phyloP scores from a whole-genome alignment of 2,888 invertebrate species.

The Cecidostiba fungosa region DNA sequence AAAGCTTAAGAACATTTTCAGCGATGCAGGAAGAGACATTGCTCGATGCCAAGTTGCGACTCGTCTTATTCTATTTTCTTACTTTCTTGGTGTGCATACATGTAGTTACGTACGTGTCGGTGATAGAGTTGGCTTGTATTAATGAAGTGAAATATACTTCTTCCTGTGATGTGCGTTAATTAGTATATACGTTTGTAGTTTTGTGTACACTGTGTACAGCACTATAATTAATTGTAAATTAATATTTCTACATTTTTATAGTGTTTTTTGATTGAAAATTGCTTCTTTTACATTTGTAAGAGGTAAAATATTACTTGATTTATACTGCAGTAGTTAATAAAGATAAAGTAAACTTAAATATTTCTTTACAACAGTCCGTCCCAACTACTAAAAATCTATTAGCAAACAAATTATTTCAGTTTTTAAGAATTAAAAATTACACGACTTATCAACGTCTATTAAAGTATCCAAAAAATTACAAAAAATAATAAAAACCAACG shows the following conservation, averaged over 20 bases:
- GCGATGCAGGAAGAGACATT: constrained; percentile 14
- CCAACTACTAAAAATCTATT: too few relatives aligned
- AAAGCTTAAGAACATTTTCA: constrained; percentile 38
- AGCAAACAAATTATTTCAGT: too few relatives aligned
- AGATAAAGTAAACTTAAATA: too few relatives aligned
- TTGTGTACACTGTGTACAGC: too few relatives aligned
- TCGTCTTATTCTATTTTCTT: constrained; percentile 20
- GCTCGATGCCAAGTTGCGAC: constrained; percentile 43
- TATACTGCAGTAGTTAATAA: too few relatives aligned
- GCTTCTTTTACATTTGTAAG: too few relatives aligned
- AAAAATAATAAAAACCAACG: neutral
- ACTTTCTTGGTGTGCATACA: neutral
- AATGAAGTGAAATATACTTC: neutral
- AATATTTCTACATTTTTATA: too few relatives aligned
- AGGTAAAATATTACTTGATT: too few relatives aligned
- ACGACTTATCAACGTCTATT: neutral
- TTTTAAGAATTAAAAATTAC: neutral
- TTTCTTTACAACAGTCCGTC: too few relatives aligned
- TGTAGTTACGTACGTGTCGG: neutral
- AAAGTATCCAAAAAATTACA: too few relatives aligned
- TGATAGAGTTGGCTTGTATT: neutral
- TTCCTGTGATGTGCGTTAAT: neutral
- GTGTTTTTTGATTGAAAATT: too few relatives aligned
- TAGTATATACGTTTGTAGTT: neutral
- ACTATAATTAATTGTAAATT: too few relatives aligned